These are phyloP conservation scores for Pterocles orientalis DNA, from an alignment of 2,113 vertebrate genomes.

Conservation along the genomic window DNA sequence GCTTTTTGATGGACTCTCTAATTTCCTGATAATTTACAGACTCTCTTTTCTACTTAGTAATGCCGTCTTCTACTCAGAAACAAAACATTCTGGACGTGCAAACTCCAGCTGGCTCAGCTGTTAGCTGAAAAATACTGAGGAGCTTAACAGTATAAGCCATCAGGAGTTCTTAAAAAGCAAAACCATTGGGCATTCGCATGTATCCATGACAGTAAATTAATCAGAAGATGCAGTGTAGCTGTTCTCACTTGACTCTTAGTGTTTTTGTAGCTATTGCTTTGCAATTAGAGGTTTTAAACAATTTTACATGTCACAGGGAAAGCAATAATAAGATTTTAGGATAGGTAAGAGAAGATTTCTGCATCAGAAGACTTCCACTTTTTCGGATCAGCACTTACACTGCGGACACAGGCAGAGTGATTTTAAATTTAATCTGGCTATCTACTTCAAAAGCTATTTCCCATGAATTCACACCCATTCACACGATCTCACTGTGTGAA, in stretches of 20 bases:
- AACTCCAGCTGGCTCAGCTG: not conserved
- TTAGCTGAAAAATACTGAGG: not conserved
- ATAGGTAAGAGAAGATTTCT: not conserved
- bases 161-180: not conserved
- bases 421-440: slow-evolving; percentile 1
- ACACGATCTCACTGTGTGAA: not conserved
- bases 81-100: not conserved
- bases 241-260: not conserved
- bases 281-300: not conserved
- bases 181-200: not conserved
- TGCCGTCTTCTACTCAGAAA: not conserved
- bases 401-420: not conserved
- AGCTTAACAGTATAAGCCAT: not conserved
- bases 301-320: not conserved
- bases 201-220: not conserved
- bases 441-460: not conserved
- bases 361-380: not conserved
- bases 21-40: not conserved
- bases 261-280: not conserved
- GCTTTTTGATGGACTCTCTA: not conserved
- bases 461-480: slow-evolving; percentile 13
- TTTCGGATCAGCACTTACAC: not conserved
- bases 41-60: not conserved
- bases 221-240: accelerated
- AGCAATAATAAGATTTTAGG: not conserved